Percentiles rank a stretch among this genome's conserved stretches.
These are phyloP conservation scores for Porites lutea DNA, from an alignment of 64 coral and sea anemone genomes.

Conservation along the genomic window DNA sequence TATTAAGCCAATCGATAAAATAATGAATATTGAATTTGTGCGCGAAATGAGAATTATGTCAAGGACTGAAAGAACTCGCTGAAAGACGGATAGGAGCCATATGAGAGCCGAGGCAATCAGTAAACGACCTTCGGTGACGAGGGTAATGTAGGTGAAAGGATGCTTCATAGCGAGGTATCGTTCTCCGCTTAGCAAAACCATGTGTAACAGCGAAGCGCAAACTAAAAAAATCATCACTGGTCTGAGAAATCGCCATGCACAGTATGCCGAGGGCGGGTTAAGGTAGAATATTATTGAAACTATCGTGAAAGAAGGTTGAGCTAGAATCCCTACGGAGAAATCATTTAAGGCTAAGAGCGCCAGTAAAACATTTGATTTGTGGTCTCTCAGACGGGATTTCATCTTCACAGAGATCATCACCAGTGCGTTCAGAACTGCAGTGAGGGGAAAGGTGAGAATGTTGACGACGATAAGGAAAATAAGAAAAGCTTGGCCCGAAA, in stretches of 20 bases:
- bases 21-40: neutral
- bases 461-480: neutral
- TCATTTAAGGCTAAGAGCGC: neutral
- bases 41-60: too few relatives aligned
- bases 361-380: neutral
- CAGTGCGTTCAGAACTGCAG: neutral
- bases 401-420: constrained; percentile 9
- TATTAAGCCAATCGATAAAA: neutral
- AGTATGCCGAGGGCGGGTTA: neutral
- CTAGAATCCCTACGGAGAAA: neutral
- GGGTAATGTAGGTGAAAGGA: neutral
- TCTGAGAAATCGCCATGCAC: neutral
- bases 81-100: neutral
- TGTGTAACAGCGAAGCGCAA: neutral
- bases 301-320: neutral
- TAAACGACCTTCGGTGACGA: neutral
- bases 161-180: neutral
- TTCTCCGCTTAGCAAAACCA: neutral
- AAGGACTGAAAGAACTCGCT: neutral
- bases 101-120: neutral
- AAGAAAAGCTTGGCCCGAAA: neutral
- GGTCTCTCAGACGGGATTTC: neutral
- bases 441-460: neutral
- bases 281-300: neutral
- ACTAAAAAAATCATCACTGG: neutral